Percentiles rank a stretch among this genome's conserved stretches.
Evolutionary conservation across 2,888 invertebrate genomes (phyloP).

Genomic region (Ganaspis brasiliensis): DNA sequence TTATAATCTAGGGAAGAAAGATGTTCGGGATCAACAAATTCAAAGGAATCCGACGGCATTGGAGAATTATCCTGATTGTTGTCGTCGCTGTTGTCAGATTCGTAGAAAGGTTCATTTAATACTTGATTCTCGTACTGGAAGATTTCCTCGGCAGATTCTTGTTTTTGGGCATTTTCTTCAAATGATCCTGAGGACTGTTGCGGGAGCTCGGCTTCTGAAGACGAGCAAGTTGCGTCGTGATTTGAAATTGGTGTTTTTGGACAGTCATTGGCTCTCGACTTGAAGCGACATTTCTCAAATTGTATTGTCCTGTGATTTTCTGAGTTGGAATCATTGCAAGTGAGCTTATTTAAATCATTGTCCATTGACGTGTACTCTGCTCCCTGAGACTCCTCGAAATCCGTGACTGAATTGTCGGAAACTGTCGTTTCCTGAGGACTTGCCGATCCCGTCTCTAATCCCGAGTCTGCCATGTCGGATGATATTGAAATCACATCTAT

Average conservation of each 20-base stretch:
- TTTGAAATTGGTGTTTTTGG: background rate
- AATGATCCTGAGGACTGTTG: slow-evolving; percentile 67
- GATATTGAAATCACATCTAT: slow-evolving; percentile 68
- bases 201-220: slow-evolving; percentile 65
- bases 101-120: slow-evolving; percentile 74
- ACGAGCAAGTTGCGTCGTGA: slow-evolving; percentile 66
- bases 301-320: slow-evolving; percentile 52
- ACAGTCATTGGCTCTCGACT: background rate
- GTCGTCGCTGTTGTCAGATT: slow-evolving; percentile 72
- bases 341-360: slow-evolving; percentile 71
- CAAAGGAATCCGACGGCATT: slow-evolving; percentile 70
- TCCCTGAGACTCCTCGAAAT: slow-evolving; percentile 72
- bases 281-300: slow-evolving; percentile 45
- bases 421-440: slow-evolving; percentile 79
- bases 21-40: slow-evolving; percentile 67
- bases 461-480: slow-evolving; percentile 80
- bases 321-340: slow-evolving; percentile 47
- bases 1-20: slow-evolving; percentile 49
- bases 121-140: slow-evolving; percentile 73
- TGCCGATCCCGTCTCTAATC: slow-evolving; percentile 79
- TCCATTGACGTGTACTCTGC: slow-evolving; percentile 75
- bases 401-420: slow-evolving; percentile 78
- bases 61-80: slow-evolving; percentile 63
- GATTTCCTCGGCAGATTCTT: slow-evolving; percentile 68
- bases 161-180: slow-evolving; percentile 60